Evolutionary conservation across 2,113 vertebrate genomes (phyloP), one percentile per base, ranked within the genome.

Genomic region (Rhinichthys klamathensis): DNA sequence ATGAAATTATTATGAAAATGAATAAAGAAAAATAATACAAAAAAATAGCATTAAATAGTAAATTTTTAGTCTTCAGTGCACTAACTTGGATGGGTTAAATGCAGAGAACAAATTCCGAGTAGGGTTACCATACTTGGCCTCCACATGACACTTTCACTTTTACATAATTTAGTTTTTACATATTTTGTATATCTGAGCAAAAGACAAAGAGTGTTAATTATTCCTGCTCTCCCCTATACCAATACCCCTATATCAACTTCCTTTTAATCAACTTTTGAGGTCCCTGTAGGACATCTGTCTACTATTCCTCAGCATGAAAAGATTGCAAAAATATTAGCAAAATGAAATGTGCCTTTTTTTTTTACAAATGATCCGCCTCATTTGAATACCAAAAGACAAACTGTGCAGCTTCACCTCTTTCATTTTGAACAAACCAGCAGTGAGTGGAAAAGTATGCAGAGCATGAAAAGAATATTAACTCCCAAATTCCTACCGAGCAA

Each of bases 371-470:
- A 32, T 49, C 32, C 0, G 9, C 8, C 63, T 78, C 76, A 58
- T 85, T 70, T 85, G 61, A 78, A 77, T 77, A 56, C 10, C 54
- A 79, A 46, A 67, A 61, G 32, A 70, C 75, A 70, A 70, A 56
- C 61, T 46, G 74, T 69, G 83, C n/a, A 23, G 35, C 32, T 41
- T 58, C 12, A 38, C n/a, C 49, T 70, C 58, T 65, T 67, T 84
- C 12, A 69, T 84, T 69, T 30, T 35, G 32, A 49, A 78, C 61
- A 69, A 74, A 73, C 35, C 74, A 49, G 61, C 83, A 54, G 56
- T 25, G 61, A 78, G 11, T 70, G 23, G 35, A 30, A 32, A 73
- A 80, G 79, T 15, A 80, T 46, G 38, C 44, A 77, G 27, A 51
- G 18, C 70, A 46, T 80, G 65, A 73, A 46, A 60, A 85, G 32